phyloP scores from a whole-genome alignment of 2,113 vertebrate species.

The Capreolus pygargus region DNA sequence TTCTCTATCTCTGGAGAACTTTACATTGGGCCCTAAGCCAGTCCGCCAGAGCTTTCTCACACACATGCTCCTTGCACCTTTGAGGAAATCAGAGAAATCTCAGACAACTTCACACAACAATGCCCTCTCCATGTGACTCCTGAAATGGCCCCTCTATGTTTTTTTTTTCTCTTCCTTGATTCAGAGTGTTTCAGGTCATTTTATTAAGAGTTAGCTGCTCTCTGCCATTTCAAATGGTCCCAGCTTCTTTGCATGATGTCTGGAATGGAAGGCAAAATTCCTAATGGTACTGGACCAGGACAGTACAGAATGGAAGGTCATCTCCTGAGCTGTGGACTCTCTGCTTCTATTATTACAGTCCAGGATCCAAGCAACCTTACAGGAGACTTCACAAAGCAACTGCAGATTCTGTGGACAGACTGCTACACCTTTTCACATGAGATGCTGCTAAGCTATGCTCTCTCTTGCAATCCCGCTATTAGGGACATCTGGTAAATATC shows the following conservation, averaged over 20 bases:
- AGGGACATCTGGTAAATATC: background rate
- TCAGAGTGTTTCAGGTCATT: background rate
- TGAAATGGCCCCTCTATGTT: background rate
- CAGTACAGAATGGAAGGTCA: background rate
- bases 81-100: background rate
- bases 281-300: background rate
- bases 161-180: background rate
- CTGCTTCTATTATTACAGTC: background rate
- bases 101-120: background rate
- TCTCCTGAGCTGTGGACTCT: background rate
- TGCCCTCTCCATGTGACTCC: background rate
- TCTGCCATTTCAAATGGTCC: background rate
- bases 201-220: background rate
- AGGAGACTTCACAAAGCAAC: background rate
- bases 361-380: too few species aligned
- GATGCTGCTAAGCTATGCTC: background rate
- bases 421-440: background rate
- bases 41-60: background rate
- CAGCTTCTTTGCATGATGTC: background rate
- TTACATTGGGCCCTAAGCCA: too few species aligned
- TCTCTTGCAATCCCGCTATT: background rate
- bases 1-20: background rate
- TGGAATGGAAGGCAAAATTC: background rate
- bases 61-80: background rate
- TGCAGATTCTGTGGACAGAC: background rate